phyloP scores from a whole-genome alignment of 2,888 invertebrate species.

The Alloscopus bannaensis region DNA sequence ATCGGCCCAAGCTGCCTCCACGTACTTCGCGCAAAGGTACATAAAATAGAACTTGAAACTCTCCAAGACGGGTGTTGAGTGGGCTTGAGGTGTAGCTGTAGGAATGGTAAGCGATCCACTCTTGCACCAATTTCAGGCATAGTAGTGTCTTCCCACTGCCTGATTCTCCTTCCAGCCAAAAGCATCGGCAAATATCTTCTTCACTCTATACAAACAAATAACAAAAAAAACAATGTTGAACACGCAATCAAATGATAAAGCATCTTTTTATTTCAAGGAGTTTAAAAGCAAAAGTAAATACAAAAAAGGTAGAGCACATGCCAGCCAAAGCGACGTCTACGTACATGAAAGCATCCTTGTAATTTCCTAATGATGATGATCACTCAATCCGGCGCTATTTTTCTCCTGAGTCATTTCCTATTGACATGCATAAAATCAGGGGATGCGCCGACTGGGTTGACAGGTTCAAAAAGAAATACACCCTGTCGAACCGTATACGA shows the following conservation, averaged over 20 bases:
- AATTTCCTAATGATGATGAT: neutral
- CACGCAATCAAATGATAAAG: neutral
- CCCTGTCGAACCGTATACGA: neutral
- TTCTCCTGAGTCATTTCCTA: slow-evolving; percentile 20
- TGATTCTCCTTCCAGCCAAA: slow-evolving; percentile 78
- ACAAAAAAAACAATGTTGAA: slow-evolving; percentile 34
- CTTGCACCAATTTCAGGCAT: slow-evolving; percentile 78
- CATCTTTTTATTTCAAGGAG: neutral
- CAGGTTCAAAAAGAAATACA: slow-evolving; percentile 22
- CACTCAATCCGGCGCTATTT: slow-evolving; percentile 5
- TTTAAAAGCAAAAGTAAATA: neutral
- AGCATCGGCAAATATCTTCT: slow-evolving; percentile 77
- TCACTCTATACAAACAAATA: slow-evolving; percentile 66
- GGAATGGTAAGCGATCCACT: slow-evolving; percentile 77
- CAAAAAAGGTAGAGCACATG: slow-evolving; percentile 1
- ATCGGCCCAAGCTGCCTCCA: slow-evolving; percentile 75
- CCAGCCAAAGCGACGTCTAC: slow-evolving; percentile 2
- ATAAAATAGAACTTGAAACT: slow-evolving; percentile 75
- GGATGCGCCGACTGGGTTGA: slow-evolving; percentile 7
- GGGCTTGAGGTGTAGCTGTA: slow-evolving; percentile 70
- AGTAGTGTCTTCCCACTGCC: slow-evolving; percentile 78
- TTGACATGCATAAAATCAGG: slow-evolving; percentile 37
- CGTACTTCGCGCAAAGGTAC: slow-evolving; percentile 78
- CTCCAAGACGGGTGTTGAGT: slow-evolving; percentile 69
- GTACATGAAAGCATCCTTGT: neutral